phyloP scores from a whole-genome alignment of 1,140 invertebrate species.

The Magallana gigas region DNA sequence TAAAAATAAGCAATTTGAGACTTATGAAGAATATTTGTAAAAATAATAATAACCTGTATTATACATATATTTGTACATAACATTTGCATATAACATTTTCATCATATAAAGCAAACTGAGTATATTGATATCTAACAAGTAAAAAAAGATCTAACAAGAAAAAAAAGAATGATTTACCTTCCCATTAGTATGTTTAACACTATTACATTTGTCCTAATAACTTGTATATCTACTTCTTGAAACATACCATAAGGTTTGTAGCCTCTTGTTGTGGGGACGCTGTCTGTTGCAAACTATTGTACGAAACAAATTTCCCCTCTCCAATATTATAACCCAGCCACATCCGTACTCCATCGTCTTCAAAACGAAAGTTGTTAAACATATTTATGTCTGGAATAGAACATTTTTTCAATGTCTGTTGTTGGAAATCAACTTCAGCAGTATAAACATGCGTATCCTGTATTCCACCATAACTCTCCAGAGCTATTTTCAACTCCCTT shows the following conservation, averaged over 20 bases:
- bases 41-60: not conserved
- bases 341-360: constrained; percentile 23
- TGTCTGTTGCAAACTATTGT: not conserved
- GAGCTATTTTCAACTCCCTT: constrained; percentile 37
- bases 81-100: not conserved
- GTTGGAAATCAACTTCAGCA: constrained; percentile 1
- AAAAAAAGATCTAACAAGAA: too few species aligned
- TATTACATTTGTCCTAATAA: too few species aligned
- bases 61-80: not conserved
- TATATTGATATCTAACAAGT: too few species aligned
- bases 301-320: not conserved
- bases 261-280: not conserved
- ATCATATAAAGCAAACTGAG: not conserved
- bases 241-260: not conserved
- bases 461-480: constrained; percentile 36
- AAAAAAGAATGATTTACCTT: too few species aligned
- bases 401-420: not conserved
- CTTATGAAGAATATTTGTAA: not conserved
- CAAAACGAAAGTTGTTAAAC: constrained; percentile 41
- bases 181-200: too few species aligned
- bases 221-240: too few species aligned
- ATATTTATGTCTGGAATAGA: constrained; percentile 14
- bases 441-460: not conserved
- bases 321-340: constrained; percentile 35
- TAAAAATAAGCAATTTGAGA: not conserved